phyloP scores from a whole-genome alignment of 2,113 vertebrate genomes.

The Athene cunicularia region DNA sequence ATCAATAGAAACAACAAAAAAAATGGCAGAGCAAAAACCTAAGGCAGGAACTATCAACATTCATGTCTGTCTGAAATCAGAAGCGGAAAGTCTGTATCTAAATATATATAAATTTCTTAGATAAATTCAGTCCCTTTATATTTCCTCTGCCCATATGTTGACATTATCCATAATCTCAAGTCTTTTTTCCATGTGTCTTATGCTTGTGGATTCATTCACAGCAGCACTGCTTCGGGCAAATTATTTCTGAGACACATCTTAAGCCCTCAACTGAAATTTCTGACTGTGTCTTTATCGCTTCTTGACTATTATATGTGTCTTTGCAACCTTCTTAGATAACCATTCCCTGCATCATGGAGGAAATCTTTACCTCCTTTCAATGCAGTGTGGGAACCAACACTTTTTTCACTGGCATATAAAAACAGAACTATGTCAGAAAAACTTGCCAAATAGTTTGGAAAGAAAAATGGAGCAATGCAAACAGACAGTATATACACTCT shows the following conservation, averaged over 20 bases:
- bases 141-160: not conserved
- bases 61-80: not conserved
- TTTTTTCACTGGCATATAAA: not conserved
- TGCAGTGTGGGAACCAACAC: fast-evolving
- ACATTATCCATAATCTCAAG: not conserved
- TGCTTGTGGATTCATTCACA: not conserved
- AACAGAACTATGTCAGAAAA: fast-evolving
- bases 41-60: not conserved
- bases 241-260: not conserved
- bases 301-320: not conserved
- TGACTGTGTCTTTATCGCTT: not conserved
- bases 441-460: not conserved
- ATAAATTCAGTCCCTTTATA: not conserved
- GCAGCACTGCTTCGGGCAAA: not conserved
- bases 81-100: not conserved
- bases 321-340: not conserved
- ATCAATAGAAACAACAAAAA: not conserved
- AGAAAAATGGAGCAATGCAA: not conserved
- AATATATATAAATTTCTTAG: not conserved
- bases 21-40: not conserved
- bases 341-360: not conserved
- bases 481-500: not conserved
- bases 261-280: not conserved
- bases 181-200: not conserved
- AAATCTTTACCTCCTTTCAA: not conserved